Evolutionary conservation across 2,113 vertebrate species (phyloP), one percentile per base, ranked within the genome.

Genomic region (Taurulus bubalis): DNA sequence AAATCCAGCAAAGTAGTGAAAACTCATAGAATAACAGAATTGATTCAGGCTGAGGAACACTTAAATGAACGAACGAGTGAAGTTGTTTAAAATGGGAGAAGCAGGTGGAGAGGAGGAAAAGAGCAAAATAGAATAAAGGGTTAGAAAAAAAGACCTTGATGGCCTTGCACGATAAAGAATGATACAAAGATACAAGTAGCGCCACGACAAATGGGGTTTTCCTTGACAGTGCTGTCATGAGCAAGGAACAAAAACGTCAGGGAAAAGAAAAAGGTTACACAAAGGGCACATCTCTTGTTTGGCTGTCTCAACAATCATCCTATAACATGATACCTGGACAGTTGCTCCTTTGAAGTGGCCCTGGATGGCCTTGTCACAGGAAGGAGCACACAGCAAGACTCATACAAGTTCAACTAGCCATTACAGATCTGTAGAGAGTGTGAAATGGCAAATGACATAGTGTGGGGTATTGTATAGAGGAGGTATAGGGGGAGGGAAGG

Each of bases 241-340:
- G 65, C 58, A 11, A 18, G 14, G 67, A 65, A 42, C 22, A 0
- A 28, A 45, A 66, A 81, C 38, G 60, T 85, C 79, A 77, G 79
- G 81, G 53, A 60, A 68, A 34, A 34, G 42, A 75, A 88, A 94
- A 88, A 93, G 89, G 90, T 89, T 75, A 85, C 70, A 70, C 12
- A 90, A 89, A 91, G 89, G 90, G 63, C 85, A 75, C 87, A 47
- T 66, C 77, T 85, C 79, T 83, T 72, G 88, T 89, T 83, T 79
- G 77, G 90, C 82, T 88, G 89, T 87, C 90, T 89, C 71, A 72
- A 87, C 92, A 87, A 87, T 91, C 87, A 82, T 87, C 80, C 73
- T 58, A 22, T 72, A 79, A 86, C 84, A 84, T 32, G 71, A 67
- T 69, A 80, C 79, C 79, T 40, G 68, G 82, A 87, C 87, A 66